Base-by-base conservation (phyloP, 2,888 invertebrate species). In the Gymnocheta viridis region DNA sequence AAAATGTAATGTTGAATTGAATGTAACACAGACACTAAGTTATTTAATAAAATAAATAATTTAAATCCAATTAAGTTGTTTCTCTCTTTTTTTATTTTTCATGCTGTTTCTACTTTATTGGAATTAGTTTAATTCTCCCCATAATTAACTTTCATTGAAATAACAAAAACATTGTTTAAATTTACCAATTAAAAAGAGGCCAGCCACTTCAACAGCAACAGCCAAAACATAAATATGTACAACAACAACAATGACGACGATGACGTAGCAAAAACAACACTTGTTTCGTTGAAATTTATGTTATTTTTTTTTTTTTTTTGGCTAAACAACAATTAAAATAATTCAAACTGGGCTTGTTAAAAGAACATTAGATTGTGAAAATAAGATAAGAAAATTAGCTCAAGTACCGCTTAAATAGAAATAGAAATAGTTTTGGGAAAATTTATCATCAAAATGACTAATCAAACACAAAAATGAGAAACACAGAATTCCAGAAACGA, bases 271-370 rank as follows among this genome's bases (percentile, higher is more conserved):
- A 73, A 76, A 62, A 27, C 49, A 64, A 51, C 69, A 69, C 54
- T 79, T 74, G 64, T 69, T 56, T 14, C 27, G 29, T 32, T 54
- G 17, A 24, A 12, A 76, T 51, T 32, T 56, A 44, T 72, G 47
- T 77, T 80, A 60, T 79, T 74, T 76, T 77, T 41, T 27, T 9
- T 22, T 22, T 49, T 56, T 56, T 22, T 60, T 51, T 22, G 22
- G 7, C 12, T 19, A 17, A 72, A 44, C 51, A 51, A 38, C 51
- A 67, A 60, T 60, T 73, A 70, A 58, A 81, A 38, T 49, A 67
- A 54, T 44, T 73, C 80, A 73, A 81, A 73, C 35, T 73, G 82
- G 82, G 77, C 81, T 84, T 77, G 84, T 84, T 84, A 81, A 81
- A 84, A 77, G 77, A 84, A 81, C 81, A 84, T 81, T 72, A 44